Evolutionary conservation across 2,113 vertebrate species (phyloP).

Genomic region (Lepus europaeus): DNA sequence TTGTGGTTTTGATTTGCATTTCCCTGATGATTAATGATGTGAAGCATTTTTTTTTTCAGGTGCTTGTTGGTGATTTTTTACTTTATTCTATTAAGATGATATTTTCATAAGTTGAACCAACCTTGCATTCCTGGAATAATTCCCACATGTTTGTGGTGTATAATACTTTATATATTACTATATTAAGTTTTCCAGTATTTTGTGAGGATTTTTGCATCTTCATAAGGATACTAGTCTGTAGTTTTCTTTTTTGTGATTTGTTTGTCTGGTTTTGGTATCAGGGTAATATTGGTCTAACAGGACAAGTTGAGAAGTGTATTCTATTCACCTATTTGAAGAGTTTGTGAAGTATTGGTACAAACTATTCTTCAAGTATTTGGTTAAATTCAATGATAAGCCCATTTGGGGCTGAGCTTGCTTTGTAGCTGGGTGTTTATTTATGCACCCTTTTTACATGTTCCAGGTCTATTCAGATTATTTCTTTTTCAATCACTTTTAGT

Average conservation of each 20-base stretch:
- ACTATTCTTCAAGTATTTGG: not conserved
- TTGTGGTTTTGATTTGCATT: not conserved
- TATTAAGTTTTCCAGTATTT: conserved; percentile 25
- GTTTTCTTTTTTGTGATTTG: not conserved
- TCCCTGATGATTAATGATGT: not conserved
- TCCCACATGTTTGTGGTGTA: not conserved
- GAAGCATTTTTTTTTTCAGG: not conserved
- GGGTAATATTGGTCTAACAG: not conserved
- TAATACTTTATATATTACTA: not conserved
- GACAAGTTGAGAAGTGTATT: not conserved
- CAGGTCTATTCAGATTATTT: not conserved
- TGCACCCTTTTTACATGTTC: not conserved
- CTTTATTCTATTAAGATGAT: not conserved
- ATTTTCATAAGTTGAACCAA: not conserved
- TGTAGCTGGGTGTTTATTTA: not conserved
- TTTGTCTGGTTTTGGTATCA: not conserved
- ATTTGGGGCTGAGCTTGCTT: not conserved
- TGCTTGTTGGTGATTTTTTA: not conserved
- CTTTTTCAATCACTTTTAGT: not conserved
- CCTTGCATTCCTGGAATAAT: not conserved
- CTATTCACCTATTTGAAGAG: not conserved
- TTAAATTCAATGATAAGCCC: not conserved
- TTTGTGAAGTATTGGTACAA: not conserved
- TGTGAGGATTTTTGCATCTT: not conserved
- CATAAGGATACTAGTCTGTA: not conserved